Percentiles rank a stretch among this genome's conserved stretches.
Conservation (phyloP, 2,888 invertebrate species). For the Diaperis boleti region DNA sequence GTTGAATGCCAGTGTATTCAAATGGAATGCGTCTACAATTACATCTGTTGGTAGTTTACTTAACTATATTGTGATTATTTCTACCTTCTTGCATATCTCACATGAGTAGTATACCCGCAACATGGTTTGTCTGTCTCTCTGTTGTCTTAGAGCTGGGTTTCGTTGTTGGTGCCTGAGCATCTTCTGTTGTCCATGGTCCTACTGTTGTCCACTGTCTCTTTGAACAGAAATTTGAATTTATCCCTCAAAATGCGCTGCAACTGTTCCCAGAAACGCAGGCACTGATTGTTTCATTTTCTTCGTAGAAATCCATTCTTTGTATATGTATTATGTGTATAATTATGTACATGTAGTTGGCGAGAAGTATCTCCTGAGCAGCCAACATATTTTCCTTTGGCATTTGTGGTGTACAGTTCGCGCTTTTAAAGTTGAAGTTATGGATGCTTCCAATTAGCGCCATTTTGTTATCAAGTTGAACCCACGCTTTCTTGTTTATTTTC, state of each 20-base stretch:
- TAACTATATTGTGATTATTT: background rate
- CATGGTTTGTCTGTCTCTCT: background rate
- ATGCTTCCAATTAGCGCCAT: too few relatives aligned
- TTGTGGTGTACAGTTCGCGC: constrained; percentile 46
- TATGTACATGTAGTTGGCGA: constrained; percentile 41
- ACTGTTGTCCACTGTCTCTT: background rate
- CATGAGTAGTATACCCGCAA: constrained; percentile 18
- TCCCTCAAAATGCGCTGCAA: constrained; percentile 41
- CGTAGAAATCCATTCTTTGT: constrained; percentile 44
- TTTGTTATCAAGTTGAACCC: background rate
- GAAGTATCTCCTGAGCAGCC: constrained; percentile 42
- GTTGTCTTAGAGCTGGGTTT: too few relatives aligned
- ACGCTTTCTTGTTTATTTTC: too few relatives aligned
- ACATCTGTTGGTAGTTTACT: background rate
- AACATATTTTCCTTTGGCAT: constrained; percentile 46
- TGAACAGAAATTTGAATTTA: constrained; percentile 45
- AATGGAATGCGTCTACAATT: background rate
- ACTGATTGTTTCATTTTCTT: constrained; percentile 41
- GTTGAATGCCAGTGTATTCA: background rate
- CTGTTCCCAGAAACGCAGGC: constrained; percentile 47
- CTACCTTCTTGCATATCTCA: constrained; percentile 29
- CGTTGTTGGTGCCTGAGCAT: background rate
- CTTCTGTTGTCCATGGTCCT: too few relatives aligned
- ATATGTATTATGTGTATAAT: too few relatives aligned
- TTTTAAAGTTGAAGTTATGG: constrained; percentile 47